Evolutionary conservation across 2,888 invertebrate genomes (phyloP), one percentile per base, ranked within the genome.

Genomic region (Gortyna flavago): DNA sequence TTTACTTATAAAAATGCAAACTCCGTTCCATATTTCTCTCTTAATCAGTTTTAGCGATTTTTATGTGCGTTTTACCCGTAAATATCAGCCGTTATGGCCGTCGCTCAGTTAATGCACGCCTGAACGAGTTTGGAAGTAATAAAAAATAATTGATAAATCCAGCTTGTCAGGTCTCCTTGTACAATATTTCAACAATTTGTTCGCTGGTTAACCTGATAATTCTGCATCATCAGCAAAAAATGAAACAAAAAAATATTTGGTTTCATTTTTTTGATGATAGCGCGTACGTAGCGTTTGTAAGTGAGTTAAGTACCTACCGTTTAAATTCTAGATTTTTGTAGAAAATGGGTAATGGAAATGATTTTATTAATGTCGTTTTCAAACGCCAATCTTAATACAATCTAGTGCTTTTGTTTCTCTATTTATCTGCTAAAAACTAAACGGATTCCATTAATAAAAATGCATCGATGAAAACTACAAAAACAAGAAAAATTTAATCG

Each of bases 101-200:
- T 78, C 71, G 75, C 73, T 66, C 85, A 51, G 75, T 76, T 71
- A 79, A 83, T 72, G 67, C 48, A 78, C 69, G 85, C 81, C 38
- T 75, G 72, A 81, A 44, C 38, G 75, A 77, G 75, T 81, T 74
- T 81, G 81, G 75, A 80, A 71, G 77, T 73, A 77, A 84, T 86
- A 86, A 85, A 85, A 81, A 81, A 86, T 86, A 81, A 85, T 87
- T 77, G 72, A 81, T 81, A 74, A 77, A 87, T 79, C 85, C 78
- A 76, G 61, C 64, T 76, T 84, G 81, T 79, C 87, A 87, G 75
- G 73, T 87, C 38, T 72, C 71, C 72, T 79, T 87, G 85, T 79
- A 85, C 79, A 84, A 86, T 87, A 87, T 87, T 85, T 85, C 77
- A 85, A 65, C 85, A 77, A 70, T 83, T 62, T 77, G 76, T 75